Evolutionary conservation across 2,113 vertebrate species (phyloP), one percentile per base, ranked within the genome.

Genomic region (Pangasianodon hypophthalmus): DNA sequence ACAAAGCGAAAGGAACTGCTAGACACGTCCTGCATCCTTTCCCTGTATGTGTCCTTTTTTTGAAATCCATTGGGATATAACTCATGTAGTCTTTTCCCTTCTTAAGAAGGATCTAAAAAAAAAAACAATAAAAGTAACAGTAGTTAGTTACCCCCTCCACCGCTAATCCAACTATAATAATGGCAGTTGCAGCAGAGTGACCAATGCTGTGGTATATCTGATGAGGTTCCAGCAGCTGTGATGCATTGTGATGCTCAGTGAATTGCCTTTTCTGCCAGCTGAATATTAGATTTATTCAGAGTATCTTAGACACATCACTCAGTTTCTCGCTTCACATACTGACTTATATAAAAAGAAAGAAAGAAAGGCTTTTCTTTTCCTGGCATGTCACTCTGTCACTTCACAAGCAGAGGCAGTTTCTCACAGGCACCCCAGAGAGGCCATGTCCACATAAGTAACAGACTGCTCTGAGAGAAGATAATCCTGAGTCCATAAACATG

Each of bases 191-290:
- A 50, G 10, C 56, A n/a, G 4, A 24, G n/a, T 52, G 54, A 32
- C 7, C 37, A 37, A 37, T 64, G 21, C 29, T 60, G 64, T 62
- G 62, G 46, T 82, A 82, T 80, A 69, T 83, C 46, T 88, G 77
- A 79, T 89, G 56, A 75, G 19, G 85, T 29, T 71, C 58, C 60
- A 44, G 84, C 85, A 46, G 85, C 62, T 58, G 56, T 21, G 56
- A 52, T 52, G 50, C 11, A 52, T 10, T 88, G 62, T 64, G 62
- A 64, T 64, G 62, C 13, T 37, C n/a, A 69, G 64, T 32, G 67
- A 71, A 37, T 37, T 13, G n/a, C n/a, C n/a, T 71, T 71, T 16
- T 32, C 64, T 69, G 29, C 29, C 67, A 71, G 26, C 14, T 16
- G 3, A 44, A 24, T 44, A 44, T 75, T 24, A 44, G 24, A 73